These are phyloP conservation scores for Caracal caracal DNA, from an alignment of 2,113 vertebrate species.

Conservation along the genomic window DNA sequence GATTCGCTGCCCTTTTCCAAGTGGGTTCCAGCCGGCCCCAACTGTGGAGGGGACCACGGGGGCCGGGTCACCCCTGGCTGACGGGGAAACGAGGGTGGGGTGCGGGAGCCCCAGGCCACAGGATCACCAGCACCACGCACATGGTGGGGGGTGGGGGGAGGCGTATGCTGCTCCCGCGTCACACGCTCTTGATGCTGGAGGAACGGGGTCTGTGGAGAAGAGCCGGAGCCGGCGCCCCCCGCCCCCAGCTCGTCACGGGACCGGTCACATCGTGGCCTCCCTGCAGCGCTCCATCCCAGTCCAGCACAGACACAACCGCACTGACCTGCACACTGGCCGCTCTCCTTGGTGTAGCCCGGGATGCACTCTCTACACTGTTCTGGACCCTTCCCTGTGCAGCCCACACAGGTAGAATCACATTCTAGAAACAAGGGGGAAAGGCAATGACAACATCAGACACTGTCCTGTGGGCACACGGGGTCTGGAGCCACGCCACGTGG, in stretches of 20 bases:
- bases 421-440: constrained; percentile 78
- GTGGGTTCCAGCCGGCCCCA: background rate
- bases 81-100: fast-evolving
- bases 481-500: fast-evolving
- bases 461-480: fast-evolving
- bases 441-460: fast-evolving
- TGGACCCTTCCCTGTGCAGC: constrained; percentile 91
- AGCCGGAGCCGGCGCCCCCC: background rate
- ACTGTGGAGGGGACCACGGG: background rate
- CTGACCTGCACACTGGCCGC: constrained; percentile 91
- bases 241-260: fast-evolving
- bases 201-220: fast-evolving
- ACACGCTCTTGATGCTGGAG: fast-evolving
- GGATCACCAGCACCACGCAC: background rate
- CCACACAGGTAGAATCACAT: constrained; percentile 90
- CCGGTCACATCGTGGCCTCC: fast-evolving
- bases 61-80: background rate
- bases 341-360: constrained; percentile 87
- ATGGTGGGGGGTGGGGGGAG: too few relatives aligned
- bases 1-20: fast-evolving
- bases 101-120: fast-evolving
- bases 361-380: constrained; percentile 88
- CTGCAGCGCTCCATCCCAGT: fast-evolving
- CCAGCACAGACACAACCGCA: background rate
- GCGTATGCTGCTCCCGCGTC: background rate